Base-by-base conservation (phyloP, 2,113 vertebrate species). In the Elaphurus davidianus region DNA sequence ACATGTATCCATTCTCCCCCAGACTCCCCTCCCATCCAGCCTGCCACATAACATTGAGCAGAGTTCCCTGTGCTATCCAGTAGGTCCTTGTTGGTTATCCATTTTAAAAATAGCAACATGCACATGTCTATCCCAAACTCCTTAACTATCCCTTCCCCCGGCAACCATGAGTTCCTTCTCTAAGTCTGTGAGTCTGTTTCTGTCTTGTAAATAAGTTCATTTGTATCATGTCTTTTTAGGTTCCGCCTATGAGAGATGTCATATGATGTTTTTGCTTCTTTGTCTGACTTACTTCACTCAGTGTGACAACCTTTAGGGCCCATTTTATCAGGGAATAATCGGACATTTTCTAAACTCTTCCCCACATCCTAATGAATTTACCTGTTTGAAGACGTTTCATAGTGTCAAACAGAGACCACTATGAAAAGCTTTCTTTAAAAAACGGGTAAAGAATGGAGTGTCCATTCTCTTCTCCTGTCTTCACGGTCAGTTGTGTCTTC, bases 401-500 rank as follows among this genome's bases (percentile, higher is more conserved):
- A 59, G 47, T 93, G 60, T 88, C 57, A 64, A 54, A 86, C 28
- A 55, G 40, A 91, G 57, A 55, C 8, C 43, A 62, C 10, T 36
- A 54, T 76, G n/a, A 90, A 93, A 87, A 83, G 30, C 8, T 94
- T 97, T n/a, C 87, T 93, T 89, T 52, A 55, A 88, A 87, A 85
- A 57, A 62, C 30, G 90, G 55, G 83, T 28, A 36, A 95, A 98
- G 97, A 93, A 81, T 90, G 90, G 83, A 85, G 36, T 67, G 79
- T 78, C 95, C 95, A 96, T 96, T 97, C 96, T 96, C 81, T 90
- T 93, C 90, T 93, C 15, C 50, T 78, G 93, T 98, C 82, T 89
- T 91, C 86, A 94, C 0, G 27, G 94, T 96, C 89, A 96, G 93
- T 83, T 93, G 93, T 97, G 93, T 98, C 96, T 98, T 96, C 97